Conservation (phyloP, 2,888 invertebrate genomes). For the Heliothis peltigera region DNA sequence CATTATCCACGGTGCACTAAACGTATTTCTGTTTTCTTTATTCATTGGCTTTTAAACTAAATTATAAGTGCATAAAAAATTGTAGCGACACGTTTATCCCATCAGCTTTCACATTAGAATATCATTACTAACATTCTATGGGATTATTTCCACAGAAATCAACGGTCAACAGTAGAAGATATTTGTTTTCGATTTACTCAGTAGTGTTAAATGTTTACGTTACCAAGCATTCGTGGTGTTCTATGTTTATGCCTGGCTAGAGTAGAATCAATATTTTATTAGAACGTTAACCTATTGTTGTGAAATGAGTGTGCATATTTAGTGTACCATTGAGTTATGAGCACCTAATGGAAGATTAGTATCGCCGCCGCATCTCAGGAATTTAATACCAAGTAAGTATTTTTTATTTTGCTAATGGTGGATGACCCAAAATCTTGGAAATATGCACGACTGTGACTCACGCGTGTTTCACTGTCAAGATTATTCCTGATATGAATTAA, state of each 20-base stretch:
- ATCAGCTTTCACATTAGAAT: conserved; percentile 62
- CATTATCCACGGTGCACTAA: conserved; percentile 52
- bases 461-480: conserved; percentile 30
- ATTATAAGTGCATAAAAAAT: conserved; percentile 56
- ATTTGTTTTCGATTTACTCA: conserved; percentile 70
- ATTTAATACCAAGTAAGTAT: conserved; percentile 63
- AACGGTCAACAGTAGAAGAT: conserved; percentile 57
- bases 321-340: conserved; percentile 72
- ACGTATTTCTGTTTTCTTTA: conserved; percentile 55
- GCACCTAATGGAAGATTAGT: conserved; percentile 70
- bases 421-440: conserved; percentile 41
- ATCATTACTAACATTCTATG: conserved; percentile 56
- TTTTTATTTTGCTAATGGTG: conserved; percentile 40
- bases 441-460: conserved; percentile 48
- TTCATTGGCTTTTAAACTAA: conserved; percentile 51
- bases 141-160: conserved; percentile 62
- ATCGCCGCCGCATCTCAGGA: conserved; percentile 43
- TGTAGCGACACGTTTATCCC: conserved; percentile 40
- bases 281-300: conserved; percentile 73
- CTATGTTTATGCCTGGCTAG: conserved; percentile 70
- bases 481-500: conserved; percentile 43
- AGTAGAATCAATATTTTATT: conserved; percentile 78
- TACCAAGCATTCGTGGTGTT: conserved; percentile 67
- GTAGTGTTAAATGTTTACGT: conserved; percentile 74
- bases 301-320: conserved; percentile 83